Base-by-base conservation (phyloP, 2,888 invertebrate genomes). In the Apeira syringaria region DNA sequence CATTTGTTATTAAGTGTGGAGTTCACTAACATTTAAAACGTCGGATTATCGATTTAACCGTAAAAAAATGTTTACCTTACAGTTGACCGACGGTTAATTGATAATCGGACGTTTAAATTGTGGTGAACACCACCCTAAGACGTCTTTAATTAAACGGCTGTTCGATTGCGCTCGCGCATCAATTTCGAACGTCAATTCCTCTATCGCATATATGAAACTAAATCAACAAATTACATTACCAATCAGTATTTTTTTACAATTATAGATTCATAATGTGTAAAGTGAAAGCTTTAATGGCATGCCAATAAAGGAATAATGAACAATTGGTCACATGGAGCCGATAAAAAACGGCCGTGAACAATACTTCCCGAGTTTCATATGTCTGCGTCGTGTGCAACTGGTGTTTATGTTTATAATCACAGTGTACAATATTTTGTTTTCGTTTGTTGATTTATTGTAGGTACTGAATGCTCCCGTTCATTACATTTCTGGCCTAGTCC, bases 271-370 rank as follows among this genome's bases (percentile, higher is more conserved):
- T 53, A 44, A 53, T 52, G 44, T 32, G 41, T 50, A 56, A 65
- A 80, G 82, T 78, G 82, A 85, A 83, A 84, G 80, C 73, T 59
- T 64, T 64, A 60, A 68, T 60, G 59, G 62, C 59, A 68, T 59
- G 67, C 65, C 66, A 66, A 75, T 77, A 74, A 59, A 74, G 32
- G 24, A 27, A 67, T 67, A 59, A 66, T 67, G 39, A 39, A 47
- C 72, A 75, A 78, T 76, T 68, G 71, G 66, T 72, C 68, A 64
- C 68, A 79, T 70, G 63, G 56, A 45, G 53, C 51, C 57, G 54
- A 64, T 70, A 70, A 75, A 74, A 77, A 76, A 64, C 63, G 59
- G 56, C 50, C 66, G 61, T 59, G 67, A 70, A 74, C 74, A 77
- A 76, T 78, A 64, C 58, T 69, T 73, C 75, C 71, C 63, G 64